Evolutionary conservation across 2,797 vertebrate species (phyloP).

Genomic region (Tachyglossus aculeatus): DNA sequence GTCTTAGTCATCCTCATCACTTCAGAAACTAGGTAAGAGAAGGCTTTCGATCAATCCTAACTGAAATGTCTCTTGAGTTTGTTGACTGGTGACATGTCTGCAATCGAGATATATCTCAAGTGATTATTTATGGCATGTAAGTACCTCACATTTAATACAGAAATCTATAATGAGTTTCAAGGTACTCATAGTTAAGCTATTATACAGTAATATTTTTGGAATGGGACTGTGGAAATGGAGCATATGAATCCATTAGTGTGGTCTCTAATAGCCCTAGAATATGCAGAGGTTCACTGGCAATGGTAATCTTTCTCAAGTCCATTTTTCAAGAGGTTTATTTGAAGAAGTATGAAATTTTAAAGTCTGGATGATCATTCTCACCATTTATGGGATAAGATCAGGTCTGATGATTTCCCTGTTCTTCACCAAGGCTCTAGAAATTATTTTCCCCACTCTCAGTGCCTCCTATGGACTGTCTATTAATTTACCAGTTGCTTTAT

Average conservation of each 20-base stretch:
- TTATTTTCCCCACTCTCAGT: no score
- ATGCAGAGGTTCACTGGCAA: background rate
- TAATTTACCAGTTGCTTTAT: no score
- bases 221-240: background rate
- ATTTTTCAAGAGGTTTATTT: background rate
- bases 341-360: background rate
- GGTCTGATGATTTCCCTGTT: no score
- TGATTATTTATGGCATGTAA: background rate
- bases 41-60: background rate
- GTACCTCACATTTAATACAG: background rate
- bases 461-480: no score
- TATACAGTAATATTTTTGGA: background rate
- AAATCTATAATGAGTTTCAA: background rate
- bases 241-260: background rate
- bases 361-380: background rate
- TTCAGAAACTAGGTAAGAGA: background rate
- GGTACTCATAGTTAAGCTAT: background rate
- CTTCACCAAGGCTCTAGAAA: no score
- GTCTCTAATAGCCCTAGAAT: background rate
- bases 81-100: background rate
- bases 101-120: background rate
- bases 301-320: background rate
- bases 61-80: background rate
- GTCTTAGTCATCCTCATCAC: conserved; percentile 4
- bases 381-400: no score